These are phyloP conservation scores for Oscarella lobularis DNA, from an alignment of 37 sponge, comb jelly and placozoan genomes.

Conservation along the genomic window DNA sequence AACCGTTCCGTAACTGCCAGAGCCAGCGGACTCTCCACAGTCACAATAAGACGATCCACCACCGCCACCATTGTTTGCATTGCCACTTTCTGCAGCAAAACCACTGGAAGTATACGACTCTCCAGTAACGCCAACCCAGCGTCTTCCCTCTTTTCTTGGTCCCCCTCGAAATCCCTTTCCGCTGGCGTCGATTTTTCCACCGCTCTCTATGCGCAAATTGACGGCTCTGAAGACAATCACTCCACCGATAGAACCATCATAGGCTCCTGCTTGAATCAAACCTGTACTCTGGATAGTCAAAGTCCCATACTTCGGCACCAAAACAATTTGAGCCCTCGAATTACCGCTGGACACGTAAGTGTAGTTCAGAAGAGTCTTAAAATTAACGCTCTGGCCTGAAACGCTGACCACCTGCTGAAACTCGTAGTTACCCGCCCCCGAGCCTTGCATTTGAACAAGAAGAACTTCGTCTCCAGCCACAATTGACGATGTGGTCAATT, in stretches of 20 bases:
- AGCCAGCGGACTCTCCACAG: not conserved
- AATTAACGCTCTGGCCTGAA: not conserved
- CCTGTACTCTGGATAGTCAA: not conserved
- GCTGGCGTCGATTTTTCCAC: not conserved
- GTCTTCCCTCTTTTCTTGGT: not conserved
- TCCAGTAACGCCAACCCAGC: not conserved
- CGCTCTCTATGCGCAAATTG: not conserved
- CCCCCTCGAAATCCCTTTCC: conserved; percentile 1
- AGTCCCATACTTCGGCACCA: not conserved
- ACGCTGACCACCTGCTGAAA: not conserved
- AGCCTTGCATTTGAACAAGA: not conserved
- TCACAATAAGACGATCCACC: not conserved
- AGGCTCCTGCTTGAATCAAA: not conserved
- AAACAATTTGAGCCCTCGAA: not conserved
- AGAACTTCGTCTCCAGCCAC: not conserved
- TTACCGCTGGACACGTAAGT: not conserved
- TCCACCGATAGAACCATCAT: not conserved
- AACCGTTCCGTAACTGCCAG: not conserved
- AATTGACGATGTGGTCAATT: no score
- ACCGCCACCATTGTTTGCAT: not conserved
- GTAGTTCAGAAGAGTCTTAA: not conserved
- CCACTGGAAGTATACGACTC: not conserved
- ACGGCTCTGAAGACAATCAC: not conserved
- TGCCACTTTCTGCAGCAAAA: not conserved
- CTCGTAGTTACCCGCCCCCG: not conserved